These are phyloP conservation scores for Pseudachorutes palmiensis DNA, from an alignment of 1,140 invertebrate species.

Conservation along the genomic window DNA sequence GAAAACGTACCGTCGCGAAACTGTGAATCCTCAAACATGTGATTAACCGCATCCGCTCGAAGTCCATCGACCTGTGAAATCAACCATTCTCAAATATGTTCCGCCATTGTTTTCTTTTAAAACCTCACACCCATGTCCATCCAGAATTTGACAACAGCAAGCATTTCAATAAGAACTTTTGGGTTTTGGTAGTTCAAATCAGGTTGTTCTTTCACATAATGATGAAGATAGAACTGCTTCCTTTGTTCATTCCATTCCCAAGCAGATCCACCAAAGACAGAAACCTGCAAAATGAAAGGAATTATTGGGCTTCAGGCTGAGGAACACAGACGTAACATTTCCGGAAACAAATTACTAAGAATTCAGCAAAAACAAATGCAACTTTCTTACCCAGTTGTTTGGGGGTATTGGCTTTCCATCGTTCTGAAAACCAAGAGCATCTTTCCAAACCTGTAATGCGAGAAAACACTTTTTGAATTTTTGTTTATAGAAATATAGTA, in stretches of 20 bases:
- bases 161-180: constrained; percentile 55
- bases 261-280: constrained; percentile 57
- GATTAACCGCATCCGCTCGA: constrained; percentile 57
- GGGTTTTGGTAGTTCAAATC: constrained; percentile 64
- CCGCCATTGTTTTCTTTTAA: too few relatives aligned
- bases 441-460: constrained; percentile 60
- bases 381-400: constrained; percentile 61
- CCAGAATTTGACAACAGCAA: constrained; percentile 60
- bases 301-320: too few relatives aligned
- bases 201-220: constrained; percentile 60
- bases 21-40: constrained; percentile 51
- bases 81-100: too few relatives aligned
- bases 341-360: too few relatives aligned
- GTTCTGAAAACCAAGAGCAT: constrained; percentile 60
- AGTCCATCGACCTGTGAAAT: constrained; percentile 77
- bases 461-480: too few relatives aligned
- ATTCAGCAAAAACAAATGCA: constrained; percentile 52
- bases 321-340: too few relatives aligned
- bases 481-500: too few relatives aligned
- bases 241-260: constrained; percentile 61
- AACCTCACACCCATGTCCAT: constrained; percentile 60
- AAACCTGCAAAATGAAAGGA: constrained; percentile 12
- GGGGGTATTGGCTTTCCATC: constrained; percentile 41
- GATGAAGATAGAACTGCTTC: constrained; percentile 65
- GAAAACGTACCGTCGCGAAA: constrained; percentile 43